Evolutionary conservation across 2,888 invertebrate genomes (phyloP), one percentile per base, ranked within the genome.

Genomic region (Branchipolynoe longqiensis): DNA sequence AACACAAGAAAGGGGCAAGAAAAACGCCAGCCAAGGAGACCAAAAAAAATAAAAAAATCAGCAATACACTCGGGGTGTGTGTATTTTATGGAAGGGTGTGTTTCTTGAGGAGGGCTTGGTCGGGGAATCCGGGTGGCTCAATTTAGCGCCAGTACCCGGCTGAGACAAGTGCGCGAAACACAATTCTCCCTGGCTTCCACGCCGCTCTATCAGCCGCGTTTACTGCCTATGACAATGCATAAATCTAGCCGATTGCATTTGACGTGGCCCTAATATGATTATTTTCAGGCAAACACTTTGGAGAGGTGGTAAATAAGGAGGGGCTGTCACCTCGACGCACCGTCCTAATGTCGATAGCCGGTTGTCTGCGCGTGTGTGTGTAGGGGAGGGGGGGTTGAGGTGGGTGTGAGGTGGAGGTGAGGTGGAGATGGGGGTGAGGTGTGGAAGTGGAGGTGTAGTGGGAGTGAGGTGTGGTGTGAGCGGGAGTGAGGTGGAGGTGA

Each of bases 261-360:
- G 78, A 78, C 78, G 78, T 33, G 78, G 31, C 31, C 78, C 78
- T 78, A 78, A 78, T 78, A 78, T 28, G 78, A 78, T 78, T 78
- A 78, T 78, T 78, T 78, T 78, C 78, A 41, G 78, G 54, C 78
- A 78, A 78, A 78, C 78, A 78, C 78, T 78, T 78, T 54, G 78
- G 78, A 78, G 48, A 18, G 78, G 78, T 78, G 78, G 78, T 78
- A 78, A 78, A 78, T 78, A 78, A 78, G 78, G 78, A 41, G 78
- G 22, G 78, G 54, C 78, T 78, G 78, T 78, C 78, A 78, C 54
- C 78, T 28, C 41, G 48, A 12, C 3, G 14, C 14, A 48, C n/a
- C 48, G 78, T 31, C 31, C 28, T 78, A 78, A 78, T 54, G 78
- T 28, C 4, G 38, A 22, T 1, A 73, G 73, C n/a, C 8, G 69